Evolutionary conservation across 2,113 vertebrate genomes (phyloP).

Genomic region (Pogonocichla stellata): DNA sequence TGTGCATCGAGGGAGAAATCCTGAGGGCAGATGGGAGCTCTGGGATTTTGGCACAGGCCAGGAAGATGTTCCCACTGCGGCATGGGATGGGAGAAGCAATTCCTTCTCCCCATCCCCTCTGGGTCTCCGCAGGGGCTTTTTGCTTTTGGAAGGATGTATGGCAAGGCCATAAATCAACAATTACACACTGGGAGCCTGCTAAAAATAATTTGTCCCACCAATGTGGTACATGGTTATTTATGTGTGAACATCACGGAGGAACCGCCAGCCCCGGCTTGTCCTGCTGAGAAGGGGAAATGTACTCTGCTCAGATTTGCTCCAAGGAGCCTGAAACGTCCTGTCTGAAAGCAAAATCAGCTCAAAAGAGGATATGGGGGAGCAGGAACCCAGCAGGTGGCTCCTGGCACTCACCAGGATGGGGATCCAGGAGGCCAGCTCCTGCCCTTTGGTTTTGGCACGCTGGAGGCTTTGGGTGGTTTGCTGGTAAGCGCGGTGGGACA

Average conservation of each 20-base stretch:
- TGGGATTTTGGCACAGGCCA: neutral
- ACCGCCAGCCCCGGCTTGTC: neutral
- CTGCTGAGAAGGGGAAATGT: neutral
- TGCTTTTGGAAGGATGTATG: slow-evolving; percentile 11
- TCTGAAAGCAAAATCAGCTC: neutral
- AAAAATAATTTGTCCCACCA: slow-evolving; percentile 44
- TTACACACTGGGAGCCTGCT: neutral
- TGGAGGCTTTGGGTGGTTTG: slow-evolving; percentile 67
- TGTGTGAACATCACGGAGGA: neutral
- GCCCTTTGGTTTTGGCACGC: slow-evolving; percentile 63
- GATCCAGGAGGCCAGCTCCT: slow-evolving; percentile 69
- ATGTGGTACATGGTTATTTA: neutral
- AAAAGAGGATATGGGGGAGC: neutral
- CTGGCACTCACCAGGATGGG: slow-evolving; percentile 72
- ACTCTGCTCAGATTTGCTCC: neutral
- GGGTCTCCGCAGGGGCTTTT: neutral
- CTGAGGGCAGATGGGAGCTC: neutral
- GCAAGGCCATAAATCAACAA: slow-evolving; percentile 45
- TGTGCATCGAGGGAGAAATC: neutral
- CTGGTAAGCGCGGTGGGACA: slow-evolving; percentile 64
- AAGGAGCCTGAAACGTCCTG: neutral
- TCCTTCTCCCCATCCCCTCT: neutral
- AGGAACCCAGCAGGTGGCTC: neutral
- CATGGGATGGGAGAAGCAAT: accelerated
- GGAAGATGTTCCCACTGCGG: neutral